Percentiles rank a stretch among this genome's conserved stretches.
phyloP scores from a whole-genome alignment of 2,113 vertebrate genomes.

The Gobiocypris rarus region DNA sequence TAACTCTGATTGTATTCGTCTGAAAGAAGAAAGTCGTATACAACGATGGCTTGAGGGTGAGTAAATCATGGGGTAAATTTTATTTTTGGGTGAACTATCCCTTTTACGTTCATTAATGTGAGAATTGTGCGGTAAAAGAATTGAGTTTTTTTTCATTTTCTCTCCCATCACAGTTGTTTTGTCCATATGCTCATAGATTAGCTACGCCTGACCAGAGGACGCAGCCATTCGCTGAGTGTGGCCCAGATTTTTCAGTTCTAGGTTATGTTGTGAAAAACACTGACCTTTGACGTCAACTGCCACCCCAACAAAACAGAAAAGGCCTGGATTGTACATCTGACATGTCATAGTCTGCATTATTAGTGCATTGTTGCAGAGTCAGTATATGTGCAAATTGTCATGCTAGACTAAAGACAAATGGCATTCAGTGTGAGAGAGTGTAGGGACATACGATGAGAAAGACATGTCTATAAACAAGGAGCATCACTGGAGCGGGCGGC shows the following conservation, averaged over 20 bases:
- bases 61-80: too few relatives aligned
- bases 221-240: constrained; percentile 60
- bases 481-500: not conserved
- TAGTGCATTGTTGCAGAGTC: not conserved
- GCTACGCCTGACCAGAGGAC: constrained; percentile 63
- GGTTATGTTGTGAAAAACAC: constrained; percentile 61
- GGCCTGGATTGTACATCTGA: not conserved
- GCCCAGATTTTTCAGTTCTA: constrained; percentile 65
- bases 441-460: not conserved
- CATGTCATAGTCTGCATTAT: not conserved
- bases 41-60: too few relatives aligned
- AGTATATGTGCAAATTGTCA: not conserved
- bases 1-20: too few relatives aligned
- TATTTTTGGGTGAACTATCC: too few relatives aligned
- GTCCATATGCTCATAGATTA: constrained; percentile 50
- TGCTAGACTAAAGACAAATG: not conserved
- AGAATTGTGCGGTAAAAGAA: not conserved
- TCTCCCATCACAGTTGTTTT: not conserved
- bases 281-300: constrained; percentile 62
- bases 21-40: too few relatives aligned
- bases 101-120: not conserved
- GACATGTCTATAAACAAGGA: not conserved
- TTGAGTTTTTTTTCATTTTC: not conserved
- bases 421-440: not conserved
- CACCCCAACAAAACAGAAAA: constrained; percentile 44